These are phyloP conservation scores for Takifugu ocellatus DNA, from an alignment of 2,797 vertebrate species.

Conservation along the genomic window DNA sequence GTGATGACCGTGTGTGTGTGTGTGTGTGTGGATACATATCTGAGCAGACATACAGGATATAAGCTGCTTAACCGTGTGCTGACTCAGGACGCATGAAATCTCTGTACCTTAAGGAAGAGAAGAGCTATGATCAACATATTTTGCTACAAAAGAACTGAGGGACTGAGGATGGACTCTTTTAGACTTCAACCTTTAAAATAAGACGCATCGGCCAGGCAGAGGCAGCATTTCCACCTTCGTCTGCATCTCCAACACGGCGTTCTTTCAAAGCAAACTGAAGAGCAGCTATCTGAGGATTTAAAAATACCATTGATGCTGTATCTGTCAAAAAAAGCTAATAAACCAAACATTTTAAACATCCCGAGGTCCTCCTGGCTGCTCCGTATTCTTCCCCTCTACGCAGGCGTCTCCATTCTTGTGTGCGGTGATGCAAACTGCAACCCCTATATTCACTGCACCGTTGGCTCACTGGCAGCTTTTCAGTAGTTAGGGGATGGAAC, in stretches of 20 bases:
- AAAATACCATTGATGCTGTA: constrained; percentile 8
- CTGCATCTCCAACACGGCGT: constrained; percentile 6
- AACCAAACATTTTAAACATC: constrained; percentile 22
- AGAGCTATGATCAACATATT: constrained; percentile 31
- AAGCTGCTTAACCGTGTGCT: constrained; percentile 69
- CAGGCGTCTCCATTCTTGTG: background rate
- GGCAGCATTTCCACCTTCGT: constrained; percentile 18
- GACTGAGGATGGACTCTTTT: constrained; percentile 15
- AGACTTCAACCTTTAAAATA: constrained; percentile 10
- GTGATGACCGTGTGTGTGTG: constrained; percentile 17
- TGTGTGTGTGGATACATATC: constrained; percentile 55
- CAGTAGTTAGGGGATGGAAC: constrained; percentile 20
- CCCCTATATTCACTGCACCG: background rate
- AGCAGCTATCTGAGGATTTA: constrained; percentile 15
- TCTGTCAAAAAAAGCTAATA: constrained; percentile 25
- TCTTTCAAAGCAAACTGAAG: constrained; percentile 9
- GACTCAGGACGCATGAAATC: constrained; percentile 54
- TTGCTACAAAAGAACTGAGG: constrained; percentile 13
- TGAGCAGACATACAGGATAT: constrained; percentile 50
- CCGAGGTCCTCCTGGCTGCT: background rate
- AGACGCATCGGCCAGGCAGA: constrained; percentile 6
- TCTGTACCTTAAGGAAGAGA: constrained; percentile 25
- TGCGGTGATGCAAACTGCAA: background rate
- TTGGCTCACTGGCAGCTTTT: constrained; percentile 13
- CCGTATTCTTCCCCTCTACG: background rate